Evolutionary conservation across 2,888 invertebrate genomes (phyloP).

Genomic region (Tenthredo scrophulariae): DNA sequence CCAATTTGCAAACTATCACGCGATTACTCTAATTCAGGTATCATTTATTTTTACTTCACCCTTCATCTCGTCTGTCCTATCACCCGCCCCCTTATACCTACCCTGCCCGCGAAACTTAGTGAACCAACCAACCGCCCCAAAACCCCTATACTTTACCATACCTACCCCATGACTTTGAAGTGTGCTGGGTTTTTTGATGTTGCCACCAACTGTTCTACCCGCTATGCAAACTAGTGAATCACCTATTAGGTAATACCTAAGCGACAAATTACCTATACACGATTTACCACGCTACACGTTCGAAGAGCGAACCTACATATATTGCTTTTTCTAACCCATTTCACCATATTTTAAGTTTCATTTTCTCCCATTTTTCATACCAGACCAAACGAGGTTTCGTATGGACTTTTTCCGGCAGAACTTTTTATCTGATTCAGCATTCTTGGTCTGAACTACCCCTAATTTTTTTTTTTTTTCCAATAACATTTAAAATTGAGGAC

Average conservation of each 20-base stretch:
- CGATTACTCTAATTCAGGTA: slow-evolving; percentile 77
- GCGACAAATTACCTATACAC: slow-evolving; percentile 52
- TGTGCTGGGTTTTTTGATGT: slow-evolving; percentile 76
- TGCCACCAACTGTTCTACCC: slow-evolving; percentile 76
- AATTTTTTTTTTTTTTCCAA: too few relatives aligned
- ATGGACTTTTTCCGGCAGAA: too few relatives aligned
- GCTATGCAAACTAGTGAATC: slow-evolving; percentile 76
- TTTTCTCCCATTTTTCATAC: too few relatives aligned
- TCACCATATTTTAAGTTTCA: background rate
- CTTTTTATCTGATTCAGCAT: too few relatives aligned
- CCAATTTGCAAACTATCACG: slow-evolving; percentile 75
- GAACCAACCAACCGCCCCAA: slow-evolving; percentile 52
- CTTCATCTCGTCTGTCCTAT: slow-evolving; percentile 60
- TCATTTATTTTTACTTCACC: slow-evolving; percentile 77
- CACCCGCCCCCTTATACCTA: slow-evolving; percentile 60
- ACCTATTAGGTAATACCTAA: slow-evolving; percentile 67
- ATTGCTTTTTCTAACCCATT: background rate
- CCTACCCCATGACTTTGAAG: slow-evolving; percentile 72
- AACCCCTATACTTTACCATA: slow-evolving; percentile 51
- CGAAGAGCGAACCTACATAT: background rate
- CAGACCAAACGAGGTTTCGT: too few relatives aligned
- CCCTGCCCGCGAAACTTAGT: slow-evolving; percentile 20
- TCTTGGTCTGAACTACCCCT: too few relatives aligned
- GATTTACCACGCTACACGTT: slow-evolving; percentile 25
- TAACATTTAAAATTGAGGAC: too few relatives aligned